These are phyloP conservation scores for Corynorhinus townsendii DNA, from an alignment of 2,113 vertebrate species.

Conservation along the genomic window DNA sequence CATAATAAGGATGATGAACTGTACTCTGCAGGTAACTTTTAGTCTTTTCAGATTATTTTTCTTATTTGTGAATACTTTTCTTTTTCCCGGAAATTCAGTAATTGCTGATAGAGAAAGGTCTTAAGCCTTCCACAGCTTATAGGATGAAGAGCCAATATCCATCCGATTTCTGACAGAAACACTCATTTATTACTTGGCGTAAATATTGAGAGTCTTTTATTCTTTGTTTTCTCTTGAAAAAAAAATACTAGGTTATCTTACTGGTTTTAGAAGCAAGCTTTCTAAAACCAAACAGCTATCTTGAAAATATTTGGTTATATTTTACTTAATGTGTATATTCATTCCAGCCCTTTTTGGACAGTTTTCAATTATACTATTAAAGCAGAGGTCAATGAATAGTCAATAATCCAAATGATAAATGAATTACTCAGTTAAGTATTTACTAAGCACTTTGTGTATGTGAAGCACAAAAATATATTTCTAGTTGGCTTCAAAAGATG, in stretches of 20 bases:
- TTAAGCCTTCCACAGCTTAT: background rate
- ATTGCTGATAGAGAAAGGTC: background rate
- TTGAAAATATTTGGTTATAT: slow-evolving; percentile 18
- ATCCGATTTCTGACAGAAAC: background rate
- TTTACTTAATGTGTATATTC: background rate
- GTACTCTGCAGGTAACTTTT: slow-evolving; percentile 92
- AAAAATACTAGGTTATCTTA: background rate
- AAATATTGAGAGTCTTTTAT: slow-evolving; percentile 16
- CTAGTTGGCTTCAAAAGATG: background rate
- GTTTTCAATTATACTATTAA: slow-evolving; percentile 19
- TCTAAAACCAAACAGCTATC: slow-evolving; percentile 34
- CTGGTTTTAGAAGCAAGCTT: slow-evolving; percentile 25
- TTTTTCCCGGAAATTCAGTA: slow-evolving; percentile 6
- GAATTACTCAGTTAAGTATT: background rate
- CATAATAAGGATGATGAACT: slow-evolving; percentile 97
- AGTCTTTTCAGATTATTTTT: background rate
- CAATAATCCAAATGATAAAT: slow-evolving; percentile 4
- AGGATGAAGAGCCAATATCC: background rate
- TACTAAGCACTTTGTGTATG: background rate
- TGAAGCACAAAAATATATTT: slow-evolving; percentile 8
- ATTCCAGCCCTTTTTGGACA: background rate
- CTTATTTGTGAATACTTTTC: background rate
- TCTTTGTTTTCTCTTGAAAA: slow-evolving; percentile 12
- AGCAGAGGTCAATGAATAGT: background rate
- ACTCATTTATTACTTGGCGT: background rate